Evolutionary conservation across 1,140 invertebrate genomes (phyloP).

Genomic region (Drosophila willistoni): DNA sequence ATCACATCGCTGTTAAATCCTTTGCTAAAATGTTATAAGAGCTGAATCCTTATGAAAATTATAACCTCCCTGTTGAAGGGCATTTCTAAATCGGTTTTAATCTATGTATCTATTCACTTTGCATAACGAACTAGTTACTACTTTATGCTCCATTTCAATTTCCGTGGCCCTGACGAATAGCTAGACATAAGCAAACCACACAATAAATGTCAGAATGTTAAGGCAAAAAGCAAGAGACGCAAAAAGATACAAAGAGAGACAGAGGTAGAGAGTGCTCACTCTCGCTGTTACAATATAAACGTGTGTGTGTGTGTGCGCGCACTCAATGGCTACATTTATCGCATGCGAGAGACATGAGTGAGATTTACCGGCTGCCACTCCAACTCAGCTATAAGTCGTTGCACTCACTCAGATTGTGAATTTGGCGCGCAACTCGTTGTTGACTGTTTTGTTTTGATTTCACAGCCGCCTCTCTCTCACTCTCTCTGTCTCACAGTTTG

Average conservation of each 20-base stretch:
- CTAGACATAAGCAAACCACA: conserved; percentile 28
- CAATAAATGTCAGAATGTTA: conserved; percentile 71
- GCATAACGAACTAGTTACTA: conserved; percentile 21
- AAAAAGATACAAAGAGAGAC: conserved; percentile 24
- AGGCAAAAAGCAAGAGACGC: conserved; percentile 35
- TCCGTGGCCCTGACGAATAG: conserved; percentile 60
- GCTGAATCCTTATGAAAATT: too few relatives aligned
- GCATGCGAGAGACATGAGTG: conserved; percentile 54
- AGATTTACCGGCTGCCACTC: conserved; percentile 4
- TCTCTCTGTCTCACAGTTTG: too few relatives aligned
- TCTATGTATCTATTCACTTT: background rate
- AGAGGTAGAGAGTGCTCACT: conserved; percentile 33
- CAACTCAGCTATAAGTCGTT: conserved; percentile 30
- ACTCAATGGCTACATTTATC: conserved; percentile 24
- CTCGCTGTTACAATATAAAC: conserved; percentile 19
- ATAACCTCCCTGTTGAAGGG: too few relatives aligned
- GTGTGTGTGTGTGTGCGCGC: background rate
- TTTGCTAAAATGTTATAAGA: too few relatives aligned
- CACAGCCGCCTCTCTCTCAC: conserved; percentile 19
- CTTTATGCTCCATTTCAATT: conserved; percentile 28
- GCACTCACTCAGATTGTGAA: conserved; percentile 51
- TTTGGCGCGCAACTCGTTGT: conserved; percentile 76
- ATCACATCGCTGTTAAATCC: too few relatives aligned
- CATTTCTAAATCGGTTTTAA: conserved; percentile 1
- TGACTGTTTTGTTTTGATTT: conserved; percentile 74